Base-by-base conservation (phyloP, 1,140 invertebrate species). In the Cheumatopsyche charites region DNA sequence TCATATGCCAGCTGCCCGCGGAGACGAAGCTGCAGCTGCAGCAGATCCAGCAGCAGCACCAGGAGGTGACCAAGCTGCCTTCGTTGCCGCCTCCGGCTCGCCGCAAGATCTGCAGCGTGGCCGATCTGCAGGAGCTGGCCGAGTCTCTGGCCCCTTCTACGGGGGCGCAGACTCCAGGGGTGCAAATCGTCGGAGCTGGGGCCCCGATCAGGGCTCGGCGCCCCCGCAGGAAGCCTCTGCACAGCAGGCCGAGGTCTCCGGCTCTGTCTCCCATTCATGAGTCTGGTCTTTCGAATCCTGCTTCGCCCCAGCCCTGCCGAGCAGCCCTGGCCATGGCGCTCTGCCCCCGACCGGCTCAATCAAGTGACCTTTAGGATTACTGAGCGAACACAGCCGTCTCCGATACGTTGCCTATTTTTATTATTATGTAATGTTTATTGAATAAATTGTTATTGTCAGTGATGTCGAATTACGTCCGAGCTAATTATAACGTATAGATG, bases 221-320 rank as follows among this genome's bases (percentile, higher is more conserved):
- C 0, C 81, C 79, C 15, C 77, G 83, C 17, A 75, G 84, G 3
- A 86, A 84, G 74, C 85, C 78, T 77, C 86, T 70, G 77, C 79
- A 66, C 79, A 85, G 76, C 77, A 41, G 74, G 12, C 87, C 75
- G 70, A 87, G 79, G 79, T 89, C 84, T n/a, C 87, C 82, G 70
- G 85, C 85, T 36, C 79, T 91, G 47, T 91, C 89, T 29, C 90
- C 90, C 9, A 91, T 91, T 29, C 86, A 88, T 43, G 90, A 91
- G 76, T 90, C 89, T 13, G 90, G 90, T n/a, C 81, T 90, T 1
- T 91, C 90, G 2, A 91, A 91, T 81, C 89, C 90, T 0, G 87
- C 88, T 1, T 90, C 89, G 61, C 89, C 89, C 15, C 82, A 87
- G 75, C 86, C 83, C 61, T 79, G 85, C 71, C 81, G 81, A 12